Evolutionary conservation across 2,113 vertebrate species (phyloP).

Genomic region (Urocolius indicus): DNA sequence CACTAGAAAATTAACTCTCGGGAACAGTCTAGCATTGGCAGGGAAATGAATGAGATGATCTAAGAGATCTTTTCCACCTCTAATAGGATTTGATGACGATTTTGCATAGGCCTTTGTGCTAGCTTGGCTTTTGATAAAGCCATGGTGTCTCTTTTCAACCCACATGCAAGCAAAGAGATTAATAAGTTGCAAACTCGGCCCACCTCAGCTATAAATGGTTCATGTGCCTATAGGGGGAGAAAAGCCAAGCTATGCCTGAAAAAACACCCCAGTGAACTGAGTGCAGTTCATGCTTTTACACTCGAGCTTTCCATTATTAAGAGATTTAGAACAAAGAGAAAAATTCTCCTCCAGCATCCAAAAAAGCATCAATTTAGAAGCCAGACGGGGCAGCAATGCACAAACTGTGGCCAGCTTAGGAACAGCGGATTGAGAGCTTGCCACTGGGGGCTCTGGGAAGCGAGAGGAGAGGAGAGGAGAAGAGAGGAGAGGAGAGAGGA

Average conservation of each 20-base stretch:
- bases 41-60: conserved; percentile 73
- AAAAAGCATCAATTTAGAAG: background rate
- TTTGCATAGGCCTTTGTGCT: conserved; percentile 70
- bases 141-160: conserved; percentile 64
- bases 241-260: conserved; percentile 28
- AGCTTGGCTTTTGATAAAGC: conserved; percentile 66
- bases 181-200: conserved; percentile 58
- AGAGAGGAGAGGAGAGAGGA: too few species aligned
- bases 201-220: conserved; percentile 41
- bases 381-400: background rate
- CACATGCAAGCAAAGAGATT: conserved; percentile 55
- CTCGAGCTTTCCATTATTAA: conserved; percentile 32
- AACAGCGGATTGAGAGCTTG: background rate
- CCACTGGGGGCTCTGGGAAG: background rate
- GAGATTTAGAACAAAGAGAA: conserved; percentile 22
- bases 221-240: background rate
- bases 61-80: conserved; percentile 69
- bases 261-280: background rate
- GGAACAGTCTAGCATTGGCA: conserved; percentile 54
- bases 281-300: conserved; percentile 20
- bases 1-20: conserved; percentile 68
- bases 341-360: conserved; percentile 17
- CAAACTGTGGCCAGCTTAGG: background rate
- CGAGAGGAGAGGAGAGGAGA: background rate
- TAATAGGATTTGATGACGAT: conserved; percentile 72